Evolutionary conservation across 2,888 invertebrate genomes (phyloP).

Genomic region (Dicranocentrus wangi): DNA sequence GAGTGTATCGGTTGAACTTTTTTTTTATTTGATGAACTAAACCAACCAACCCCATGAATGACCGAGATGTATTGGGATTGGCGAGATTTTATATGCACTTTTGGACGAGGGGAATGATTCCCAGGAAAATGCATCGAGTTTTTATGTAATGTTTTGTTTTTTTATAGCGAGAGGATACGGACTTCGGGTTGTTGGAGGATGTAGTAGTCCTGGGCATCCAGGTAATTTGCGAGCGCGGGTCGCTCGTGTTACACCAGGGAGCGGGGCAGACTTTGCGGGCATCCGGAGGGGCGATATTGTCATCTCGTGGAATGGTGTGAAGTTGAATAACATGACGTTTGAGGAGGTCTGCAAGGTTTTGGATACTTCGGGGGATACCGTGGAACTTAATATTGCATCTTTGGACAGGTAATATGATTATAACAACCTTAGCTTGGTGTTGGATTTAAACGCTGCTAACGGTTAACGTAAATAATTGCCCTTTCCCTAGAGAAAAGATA

Average conservation of each 20-base stretch:
- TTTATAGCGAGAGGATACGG: conserved; percentile 88
- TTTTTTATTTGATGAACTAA: no score
- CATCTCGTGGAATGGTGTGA: conserved; percentile 92
- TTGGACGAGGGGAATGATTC: no score
- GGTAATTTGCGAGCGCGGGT: conserved; percentile 83
- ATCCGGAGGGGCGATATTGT: conserved; percentile 92
- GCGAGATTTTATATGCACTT: no score
- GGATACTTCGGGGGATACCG: conserved; percentile 89
- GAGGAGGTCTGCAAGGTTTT: conserved; percentile 94
- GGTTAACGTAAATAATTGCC: no score
- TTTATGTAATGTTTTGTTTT: conserved; percentile 4
- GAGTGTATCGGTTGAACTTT: no score
- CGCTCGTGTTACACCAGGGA: conserved; percentile 93
- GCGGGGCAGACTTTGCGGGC: conserved; percentile 92
- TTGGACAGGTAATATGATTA: conserved; percentile 69
- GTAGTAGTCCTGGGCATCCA: conserved; percentile 68
- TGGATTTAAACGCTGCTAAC: no score
- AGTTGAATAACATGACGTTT: conserved; percentile 91
- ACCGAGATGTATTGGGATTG: no score
- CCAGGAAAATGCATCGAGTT: no score
- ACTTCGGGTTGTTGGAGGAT: conserved; percentile 93
- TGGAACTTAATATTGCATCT: conserved; percentile 79
- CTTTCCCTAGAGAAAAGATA: no score
- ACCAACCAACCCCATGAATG: no score
- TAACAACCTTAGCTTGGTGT: no score